A percentile compares a stretch with the other conserved stretches of the same genome.
phyloP scores from a whole-genome alignment of 2,113 vertebrate genomes.

The Typhlomys cinereus region DNA sequence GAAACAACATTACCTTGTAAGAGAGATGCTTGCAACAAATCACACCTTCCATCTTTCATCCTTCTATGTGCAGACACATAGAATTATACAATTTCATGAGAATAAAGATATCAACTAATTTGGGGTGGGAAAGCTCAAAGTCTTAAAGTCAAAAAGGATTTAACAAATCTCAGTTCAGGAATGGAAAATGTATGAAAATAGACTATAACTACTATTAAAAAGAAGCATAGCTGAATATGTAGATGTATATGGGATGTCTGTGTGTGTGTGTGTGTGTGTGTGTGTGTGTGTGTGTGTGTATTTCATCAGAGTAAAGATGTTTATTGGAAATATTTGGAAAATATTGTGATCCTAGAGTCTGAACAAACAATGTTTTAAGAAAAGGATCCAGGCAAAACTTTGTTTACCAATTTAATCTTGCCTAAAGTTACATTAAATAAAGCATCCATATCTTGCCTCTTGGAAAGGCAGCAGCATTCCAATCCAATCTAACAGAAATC shows the following conservation, averaged over 20 bases:
- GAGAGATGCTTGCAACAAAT: constrained; percentile 46
- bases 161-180: background rate
- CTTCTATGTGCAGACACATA: rapidly evolving
- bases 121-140: background rate
- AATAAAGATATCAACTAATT: background rate
- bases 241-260: too few relatives aligned
- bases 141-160: background rate
- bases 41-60: background rate
- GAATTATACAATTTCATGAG: background rate
- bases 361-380: background rate
- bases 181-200: background rate
- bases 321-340: constrained; percentile 19
- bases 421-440: background rate
- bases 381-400: background rate
- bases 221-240: background rate
- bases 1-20: constrained; percentile 15
- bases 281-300: too few relatives aligned
- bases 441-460: background rate
- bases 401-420: background rate
- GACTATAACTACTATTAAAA: background rate
- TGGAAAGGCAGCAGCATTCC: background rate
- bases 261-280: too few relatives aligned
- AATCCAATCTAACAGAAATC: background rate
- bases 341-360: background rate
- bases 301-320: background rate